Evolutionary conservation across 2,113 vertebrate species (phyloP), one percentile per base, ranked within the genome.

Genomic region (Grammomys dolichurus): DNA sequence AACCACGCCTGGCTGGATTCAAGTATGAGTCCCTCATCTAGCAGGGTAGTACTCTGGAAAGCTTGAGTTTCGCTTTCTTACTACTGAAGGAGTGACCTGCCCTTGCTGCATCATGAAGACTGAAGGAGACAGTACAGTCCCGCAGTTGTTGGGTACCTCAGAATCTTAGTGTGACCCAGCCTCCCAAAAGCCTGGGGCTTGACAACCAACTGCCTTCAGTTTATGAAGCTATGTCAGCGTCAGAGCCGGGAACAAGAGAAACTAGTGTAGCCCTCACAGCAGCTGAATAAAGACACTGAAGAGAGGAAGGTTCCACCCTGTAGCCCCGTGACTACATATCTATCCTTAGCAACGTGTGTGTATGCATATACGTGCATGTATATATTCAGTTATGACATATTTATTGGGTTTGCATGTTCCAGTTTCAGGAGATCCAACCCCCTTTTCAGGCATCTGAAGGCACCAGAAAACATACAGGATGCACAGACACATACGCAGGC

Each of bases 251-350:
- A 36, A 46, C 76, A 16, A 6, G 46, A 17, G 4, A 67, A 63
- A 8, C 36, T 33, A 6, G 12, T 0, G 24, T 54, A 33, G 89
- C 20, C 56, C 24, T 51, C 24, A 60, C 48, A 28, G 51, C 65
- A 69, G 43, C 86, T 65, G 58, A 94, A 56, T 94, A 40, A 95
- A 81, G 96, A 93, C 89, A 65, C 63, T 63, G 69, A 33, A 70
- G 75, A 20, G 67, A 54, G 90, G 72, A 88, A 8, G 17, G 2
- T 36, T 67, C 77, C 46, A 26, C 48, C 89, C 78, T 80, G 58
- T n/a, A 31, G 24, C 72, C 54, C 56, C 78, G 80, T 33, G 72
- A 90, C 22, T 14, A 58, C 56, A 65, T 24, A 31, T 85, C 85
- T 77, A 69, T 67, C 80, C 75, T 81, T 77, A 90, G 70, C 56